Base-by-base conservation (phyloP, 2,797 vertebrate species). In the Bradypus variegatus region DNA sequence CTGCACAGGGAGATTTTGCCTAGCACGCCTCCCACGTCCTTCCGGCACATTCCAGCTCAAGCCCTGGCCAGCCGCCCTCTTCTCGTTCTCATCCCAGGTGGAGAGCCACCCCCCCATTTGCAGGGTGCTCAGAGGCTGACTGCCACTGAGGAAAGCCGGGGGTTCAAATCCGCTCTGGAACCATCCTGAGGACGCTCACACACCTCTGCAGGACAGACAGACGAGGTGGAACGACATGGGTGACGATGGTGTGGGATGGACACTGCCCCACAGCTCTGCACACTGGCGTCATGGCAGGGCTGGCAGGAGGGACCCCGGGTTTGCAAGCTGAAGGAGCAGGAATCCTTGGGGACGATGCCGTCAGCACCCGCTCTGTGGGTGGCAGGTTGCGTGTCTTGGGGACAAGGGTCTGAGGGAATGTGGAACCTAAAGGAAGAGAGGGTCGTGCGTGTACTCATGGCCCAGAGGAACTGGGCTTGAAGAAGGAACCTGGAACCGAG, bases 261-360 rank as follows among this genome's bases (percentile, higher is more conserved):
- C 9, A 2, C 1, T 10, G 18, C n/a, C 36, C 18, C 8, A 36
- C 53, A 50, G 31, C 21, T 48, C 21, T 2, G 3, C 3, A n/a
- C 10, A 18, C 36, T 3, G 2, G 9, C 13, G 3, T 0, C 2
- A 5, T 1, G 1, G 36, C 58, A 21, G 23, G 2, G 8, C 2
- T 8, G 14, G 21, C 62, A n/a, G 62, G 60, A 58, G 48, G 10
- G 2, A 31, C 15, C 2, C 64, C 0, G 1, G 33, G 31, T 27
- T 14, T 10, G 2, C 4, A 41, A 18, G n/a, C 67, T 73, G 4
- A 14, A 53, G 14, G n/a, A 48, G 36, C 38, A 73, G 67, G 67
- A 50, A 12, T 9, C 3, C 12, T 1, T 11, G 27, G 36, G 5
- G 6, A 64, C 12, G 25, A 1, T 33, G 8, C 2, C 0, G 1